A percentile compares a stretch with the other conserved stretches of the same genome.
phyloP scores from a whole-genome alignment of 2,888 invertebrate species.

The Coelogynopora nodosa region DNA sequence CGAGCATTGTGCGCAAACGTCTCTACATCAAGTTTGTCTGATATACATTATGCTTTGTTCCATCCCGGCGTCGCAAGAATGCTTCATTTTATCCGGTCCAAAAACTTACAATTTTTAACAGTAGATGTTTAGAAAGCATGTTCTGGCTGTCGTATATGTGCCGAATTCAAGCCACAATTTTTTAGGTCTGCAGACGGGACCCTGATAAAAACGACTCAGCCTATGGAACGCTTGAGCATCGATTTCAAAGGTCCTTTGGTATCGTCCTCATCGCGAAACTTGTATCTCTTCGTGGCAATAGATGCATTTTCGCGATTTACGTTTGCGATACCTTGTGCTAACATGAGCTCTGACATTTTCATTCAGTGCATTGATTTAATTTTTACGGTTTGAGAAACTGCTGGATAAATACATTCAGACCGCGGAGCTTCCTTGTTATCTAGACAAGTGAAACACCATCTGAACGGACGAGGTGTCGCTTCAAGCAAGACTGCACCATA shows the following conservation, averaged over 20 bases:
- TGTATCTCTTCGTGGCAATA: slow-evolving; percentile 47
- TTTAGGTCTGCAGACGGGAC: neutral
- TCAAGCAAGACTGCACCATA: slow-evolving; percentile 47
- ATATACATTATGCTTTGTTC: no score
- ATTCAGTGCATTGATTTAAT: slow-evolving; percentile 46
- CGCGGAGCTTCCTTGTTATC: slow-evolving; percentile 49
- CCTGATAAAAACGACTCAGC: slow-evolving; percentile 49
- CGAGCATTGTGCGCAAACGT: no score
- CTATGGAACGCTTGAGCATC: slow-evolving; percentile 48
- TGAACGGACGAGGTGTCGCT: slow-evolving; percentile 43
- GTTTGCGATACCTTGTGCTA: slow-evolving; percentile 47
- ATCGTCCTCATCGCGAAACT: slow-evolving; percentile 47
- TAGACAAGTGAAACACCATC: slow-evolving; percentile 46
- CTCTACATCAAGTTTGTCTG: no score
- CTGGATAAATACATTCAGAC: slow-evolving; percentile 47
- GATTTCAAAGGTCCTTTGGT: slow-evolving; percentile 50
- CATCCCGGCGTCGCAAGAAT: no score
- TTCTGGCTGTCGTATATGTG: slow-evolving; percentile 18
- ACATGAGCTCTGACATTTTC: slow-evolving; percentile 46
- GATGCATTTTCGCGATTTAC: slow-evolving; percentile 50
- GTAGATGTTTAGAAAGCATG: no score
- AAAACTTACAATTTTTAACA: no score
- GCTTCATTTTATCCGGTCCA: no score
- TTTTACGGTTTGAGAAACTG: slow-evolving; percentile 44
- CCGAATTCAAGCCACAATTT: slow-evolving; percentile 4